Conservation (phyloP, 2,888 invertebrate genomes). For the Lypha dubia region DNA sequence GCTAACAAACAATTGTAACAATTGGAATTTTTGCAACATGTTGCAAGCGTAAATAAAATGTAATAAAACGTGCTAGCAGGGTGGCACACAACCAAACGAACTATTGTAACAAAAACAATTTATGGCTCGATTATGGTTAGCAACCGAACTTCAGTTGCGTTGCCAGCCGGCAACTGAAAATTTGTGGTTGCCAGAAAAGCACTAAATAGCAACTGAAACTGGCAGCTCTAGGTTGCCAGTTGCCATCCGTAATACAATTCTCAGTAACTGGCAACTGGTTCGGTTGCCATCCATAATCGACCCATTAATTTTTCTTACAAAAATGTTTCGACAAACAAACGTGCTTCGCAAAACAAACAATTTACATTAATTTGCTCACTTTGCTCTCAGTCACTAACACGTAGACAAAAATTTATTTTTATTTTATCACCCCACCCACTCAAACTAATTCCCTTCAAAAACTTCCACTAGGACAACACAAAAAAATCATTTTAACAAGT, state of each 20-base stretch:
- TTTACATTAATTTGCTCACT: slow-evolving; percentile 30
- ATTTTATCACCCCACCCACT: not conserved
- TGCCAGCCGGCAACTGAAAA: no score
- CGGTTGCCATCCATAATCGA: no score
- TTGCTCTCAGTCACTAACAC: slow-evolving; percentile 17
- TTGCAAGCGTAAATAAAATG: slow-evolving; percentile 73
- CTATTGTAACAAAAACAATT: no score
- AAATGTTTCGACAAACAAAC: slow-evolving; percentile 26
- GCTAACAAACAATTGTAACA: slow-evolving; percentile 52
- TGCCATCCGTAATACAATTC: no score
- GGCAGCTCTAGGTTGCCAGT: no score
- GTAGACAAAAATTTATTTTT: not conserved
- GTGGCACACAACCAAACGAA: no score
- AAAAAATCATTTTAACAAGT: not conserved
- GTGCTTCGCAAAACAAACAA: slow-evolving; percentile 22
- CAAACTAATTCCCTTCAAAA: not conserved
- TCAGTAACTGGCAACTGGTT: no score
- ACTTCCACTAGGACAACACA: not conserved
- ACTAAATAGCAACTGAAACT: no score
- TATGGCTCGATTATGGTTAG: no score
- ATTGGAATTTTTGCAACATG: slow-evolving; percentile 73
- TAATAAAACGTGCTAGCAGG: slow-evolving; percentile 72
- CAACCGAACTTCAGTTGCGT: no score
- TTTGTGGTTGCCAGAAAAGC: no score
- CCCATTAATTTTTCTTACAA: not conserved